Conservation (phyloP, 2,113 vertebrate species). For the Halcyon senegalensis region DNA sequence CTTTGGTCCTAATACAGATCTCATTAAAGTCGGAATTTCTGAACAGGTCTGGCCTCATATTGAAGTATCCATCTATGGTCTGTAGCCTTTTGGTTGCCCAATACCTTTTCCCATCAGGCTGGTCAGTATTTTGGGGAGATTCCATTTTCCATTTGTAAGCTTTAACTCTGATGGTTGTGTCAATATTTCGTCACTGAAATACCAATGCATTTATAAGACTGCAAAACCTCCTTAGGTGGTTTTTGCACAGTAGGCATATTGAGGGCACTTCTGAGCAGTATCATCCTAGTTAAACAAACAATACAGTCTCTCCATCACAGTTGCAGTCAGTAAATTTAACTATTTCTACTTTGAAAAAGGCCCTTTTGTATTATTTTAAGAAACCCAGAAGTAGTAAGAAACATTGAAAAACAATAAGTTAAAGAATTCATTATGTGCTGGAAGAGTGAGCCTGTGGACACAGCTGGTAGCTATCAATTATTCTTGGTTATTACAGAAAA, state of each 20-base stretch:
- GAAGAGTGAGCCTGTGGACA: conserved; percentile 68
- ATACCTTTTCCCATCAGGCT: neutral
- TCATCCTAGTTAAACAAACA: conserved; percentile 63
- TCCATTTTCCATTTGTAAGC: neutral
- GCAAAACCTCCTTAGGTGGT: neutral
- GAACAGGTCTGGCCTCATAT: neutral
- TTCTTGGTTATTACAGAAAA: conserved; percentile 71
- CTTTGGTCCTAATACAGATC: neutral
- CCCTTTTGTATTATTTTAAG: conserved; percentile 64
- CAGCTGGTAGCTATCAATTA: conserved; percentile 81
- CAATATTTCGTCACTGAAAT: neutral
- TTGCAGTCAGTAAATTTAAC: conserved; percentile 62
- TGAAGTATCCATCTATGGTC: neutral
- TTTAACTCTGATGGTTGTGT: neutral
- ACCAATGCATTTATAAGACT: neutral
- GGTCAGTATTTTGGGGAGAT: neutral
- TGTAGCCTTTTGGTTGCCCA: neutral
- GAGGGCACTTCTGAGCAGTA: conserved; percentile 23
- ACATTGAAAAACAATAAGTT: conserved; percentile 73
- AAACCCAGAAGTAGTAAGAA: conserved; percentile 68
- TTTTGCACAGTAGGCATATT: conserved; percentile 46
- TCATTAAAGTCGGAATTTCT: neutral
- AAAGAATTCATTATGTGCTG: conserved; percentile 66
- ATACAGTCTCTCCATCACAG: conserved; percentile 45
- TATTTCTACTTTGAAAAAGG: conserved; percentile 62